phyloP scores from a whole-genome alignment of 1,140 invertebrate species.

The Temnothorax nylanderi region DNA sequence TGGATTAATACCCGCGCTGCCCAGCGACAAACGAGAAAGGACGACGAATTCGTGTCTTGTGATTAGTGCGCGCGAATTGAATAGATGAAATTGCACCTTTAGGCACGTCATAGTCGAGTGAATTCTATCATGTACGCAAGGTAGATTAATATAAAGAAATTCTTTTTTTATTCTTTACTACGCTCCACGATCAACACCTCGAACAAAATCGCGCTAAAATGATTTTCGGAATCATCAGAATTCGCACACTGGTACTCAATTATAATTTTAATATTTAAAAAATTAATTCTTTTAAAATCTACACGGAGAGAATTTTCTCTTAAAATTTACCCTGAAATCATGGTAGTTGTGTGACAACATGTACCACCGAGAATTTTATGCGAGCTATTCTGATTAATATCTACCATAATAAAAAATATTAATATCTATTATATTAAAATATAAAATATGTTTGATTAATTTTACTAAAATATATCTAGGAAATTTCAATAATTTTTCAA shows the following conservation, averaged over 20 bases:
- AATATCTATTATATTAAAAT: too few relatives aligned
- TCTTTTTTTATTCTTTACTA: not conserved
- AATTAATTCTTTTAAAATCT: not conserved
- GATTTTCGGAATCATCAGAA: not conserved
- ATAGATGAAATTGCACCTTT: conserved; percentile 42
- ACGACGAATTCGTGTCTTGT: conserved; percentile 27
- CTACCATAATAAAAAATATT: too few relatives aligned
- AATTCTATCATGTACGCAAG: not conserved
- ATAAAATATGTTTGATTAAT: too few relatives aligned
- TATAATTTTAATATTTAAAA: not conserved
- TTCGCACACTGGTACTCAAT: not conserved
- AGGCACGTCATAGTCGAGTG: conserved; percentile 16
- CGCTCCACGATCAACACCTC: not conserved
- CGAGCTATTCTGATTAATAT: too few relatives aligned
- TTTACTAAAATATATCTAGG: too few relatives aligned
- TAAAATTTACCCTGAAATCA: too few relatives aligned
- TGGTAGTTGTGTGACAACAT: too few relatives aligned
- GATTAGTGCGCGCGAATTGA: conserved; percentile 33
- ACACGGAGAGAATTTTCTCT: too few relatives aligned
- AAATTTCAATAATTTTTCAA: too few relatives aligned
- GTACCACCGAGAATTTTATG: too few relatives aligned
- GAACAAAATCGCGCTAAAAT: not conserved
- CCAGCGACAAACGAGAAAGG: conserved; percentile 6
- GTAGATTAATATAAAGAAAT: not conserved
- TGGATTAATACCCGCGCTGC: conserved; percentile 27